These are phyloP conservation scores for Montipora capricornis DNA, from an alignment of 64 coral and sea anemone species.

Conservation along the genomic window DNA sequence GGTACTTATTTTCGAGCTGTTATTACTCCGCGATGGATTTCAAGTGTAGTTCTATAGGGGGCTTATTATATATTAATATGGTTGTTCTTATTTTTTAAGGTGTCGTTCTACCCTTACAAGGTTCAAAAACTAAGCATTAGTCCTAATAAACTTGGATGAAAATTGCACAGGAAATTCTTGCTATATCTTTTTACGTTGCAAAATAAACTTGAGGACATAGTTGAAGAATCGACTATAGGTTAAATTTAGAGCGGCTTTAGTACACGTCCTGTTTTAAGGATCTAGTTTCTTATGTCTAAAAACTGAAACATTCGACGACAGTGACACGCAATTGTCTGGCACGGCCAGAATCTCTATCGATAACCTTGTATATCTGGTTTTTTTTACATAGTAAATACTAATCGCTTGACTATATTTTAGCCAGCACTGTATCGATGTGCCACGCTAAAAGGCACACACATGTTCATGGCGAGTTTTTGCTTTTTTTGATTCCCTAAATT, in stretches of 20 bases:
- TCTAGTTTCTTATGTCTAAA: not conserved
- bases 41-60: no score
- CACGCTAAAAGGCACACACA: constrained; percentile 20
- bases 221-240: no score
- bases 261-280: not conserved
- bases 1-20: no score
- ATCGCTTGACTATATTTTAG: constrained; percentile 32
- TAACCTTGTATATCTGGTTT: not conserved
- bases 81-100: no score
- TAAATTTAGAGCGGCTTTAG: not conserved
- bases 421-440: constrained; percentile 42
- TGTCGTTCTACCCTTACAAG: no score
- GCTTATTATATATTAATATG: no score
- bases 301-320: not conserved
- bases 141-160: no score
- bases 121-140: no score
- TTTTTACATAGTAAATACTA: constrained; percentile 82
- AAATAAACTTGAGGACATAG: no score
- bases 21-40: no score
- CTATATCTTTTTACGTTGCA: no score
- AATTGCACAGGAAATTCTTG: no score
- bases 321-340: constrained; percentile 26
- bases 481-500: not conserved
- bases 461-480: not conserved
- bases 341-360: constrained; percentile 62